These are phyloP conservation scores for Onychomys torridus DNA, from an alignment of 2,797 vertebrate species.

Conservation along the genomic window DNA sequence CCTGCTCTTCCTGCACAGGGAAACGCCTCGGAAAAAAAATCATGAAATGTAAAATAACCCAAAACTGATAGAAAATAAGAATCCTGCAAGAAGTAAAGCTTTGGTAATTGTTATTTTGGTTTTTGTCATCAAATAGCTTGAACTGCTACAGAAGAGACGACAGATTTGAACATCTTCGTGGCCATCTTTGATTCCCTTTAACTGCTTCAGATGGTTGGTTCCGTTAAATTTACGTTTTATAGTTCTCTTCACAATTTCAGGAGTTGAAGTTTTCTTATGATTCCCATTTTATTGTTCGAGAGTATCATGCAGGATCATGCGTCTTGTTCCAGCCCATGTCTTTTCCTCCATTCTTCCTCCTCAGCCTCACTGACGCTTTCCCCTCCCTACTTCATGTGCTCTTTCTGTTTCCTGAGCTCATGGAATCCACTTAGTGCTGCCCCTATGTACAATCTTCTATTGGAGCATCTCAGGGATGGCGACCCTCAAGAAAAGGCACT, in stretches of 20 bases:
- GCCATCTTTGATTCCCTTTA: background rate
- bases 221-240: background rate
- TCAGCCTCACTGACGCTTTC: rapidly evolving
- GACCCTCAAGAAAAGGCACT: background rate
- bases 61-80: background rate
- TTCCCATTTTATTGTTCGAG: background rate
- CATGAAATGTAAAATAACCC: background rate
- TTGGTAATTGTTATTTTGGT: background rate
- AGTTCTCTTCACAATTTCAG: background rate
- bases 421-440: background rate
- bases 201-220: background rate
- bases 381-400: no score
- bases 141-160: background rate
- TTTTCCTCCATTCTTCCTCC: background rate
- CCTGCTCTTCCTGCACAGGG: background rate
- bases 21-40: background rate
- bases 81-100: background rate
- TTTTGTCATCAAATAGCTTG: background rate
- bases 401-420: background rate
- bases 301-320: background rate
- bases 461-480: background rate
- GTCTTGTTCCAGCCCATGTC: background rate
- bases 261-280: background rate
- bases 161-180: background rate
- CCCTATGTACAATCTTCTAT: no score